Evolutionary conservation across 2,888 invertebrate species (phyloP).

Genomic region (Agriopis aurantiaria): DNA sequence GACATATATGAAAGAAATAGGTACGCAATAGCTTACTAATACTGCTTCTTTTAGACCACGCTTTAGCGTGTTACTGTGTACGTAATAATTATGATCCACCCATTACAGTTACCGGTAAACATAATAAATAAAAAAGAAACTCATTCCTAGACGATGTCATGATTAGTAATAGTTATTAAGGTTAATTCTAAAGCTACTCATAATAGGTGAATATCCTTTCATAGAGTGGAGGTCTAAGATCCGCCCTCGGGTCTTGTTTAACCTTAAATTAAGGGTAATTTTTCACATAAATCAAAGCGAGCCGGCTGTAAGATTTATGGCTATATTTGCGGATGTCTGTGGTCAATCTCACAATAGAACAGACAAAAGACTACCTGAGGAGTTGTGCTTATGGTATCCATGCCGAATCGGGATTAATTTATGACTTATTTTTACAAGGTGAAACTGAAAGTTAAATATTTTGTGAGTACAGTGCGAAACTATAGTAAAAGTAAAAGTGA

Average conservation of each 20-base stretch:
- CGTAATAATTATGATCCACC: too few relatives aligned
- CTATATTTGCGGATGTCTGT: conserved; percentile 67
- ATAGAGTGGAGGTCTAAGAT: conserved; percentile 55
- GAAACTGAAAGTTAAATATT: conserved; percentile 68
- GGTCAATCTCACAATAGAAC: conserved; percentile 65
- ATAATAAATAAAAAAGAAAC: too few relatives aligned
- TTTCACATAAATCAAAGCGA: conserved; percentile 86
- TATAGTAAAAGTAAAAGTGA: not conserved
- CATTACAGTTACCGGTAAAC: too few relatives aligned
- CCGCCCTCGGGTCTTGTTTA: conserved; percentile 71
- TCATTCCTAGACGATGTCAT: not conserved
- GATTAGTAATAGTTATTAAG: not conserved
- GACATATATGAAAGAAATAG: too few relatives aligned
- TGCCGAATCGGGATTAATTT: conserved; percentile 63
- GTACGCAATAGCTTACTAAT: too few relatives aligned
- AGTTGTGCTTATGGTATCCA: conserved; percentile 57
- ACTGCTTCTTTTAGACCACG: too few relatives aligned
- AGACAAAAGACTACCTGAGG: conserved; percentile 70
- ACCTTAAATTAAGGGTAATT: conserved; percentile 86
- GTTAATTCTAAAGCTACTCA: conserved; percentile 56
- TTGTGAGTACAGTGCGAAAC: not conserved
- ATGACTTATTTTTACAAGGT: conserved; percentile 64
- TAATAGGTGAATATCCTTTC: conserved; percentile 57
- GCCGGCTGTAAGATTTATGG: conserved; percentile 82
- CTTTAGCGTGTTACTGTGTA: too few relatives aligned